Percentiles rank a stretch among this genome's conserved stretches.
Conservation (phyloP, 2,113 vertebrate genomes). For the Pseudorhombus dupliciocellatus region DNA sequence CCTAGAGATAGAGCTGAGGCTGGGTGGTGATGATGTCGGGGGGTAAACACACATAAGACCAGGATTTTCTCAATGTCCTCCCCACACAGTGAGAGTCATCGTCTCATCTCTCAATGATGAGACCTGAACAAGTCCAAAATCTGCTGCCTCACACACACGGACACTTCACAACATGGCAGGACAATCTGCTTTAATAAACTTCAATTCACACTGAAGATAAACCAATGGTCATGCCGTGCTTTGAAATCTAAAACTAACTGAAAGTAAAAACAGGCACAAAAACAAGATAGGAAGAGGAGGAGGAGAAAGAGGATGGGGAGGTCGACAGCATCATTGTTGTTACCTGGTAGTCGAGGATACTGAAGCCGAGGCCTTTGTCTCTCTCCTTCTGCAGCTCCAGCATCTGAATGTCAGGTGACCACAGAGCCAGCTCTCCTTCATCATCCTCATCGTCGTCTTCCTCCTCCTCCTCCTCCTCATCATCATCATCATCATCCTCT, state of each 20-base stretch:
- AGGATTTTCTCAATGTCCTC: slow-evolving; percentile 27
- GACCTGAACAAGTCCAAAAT: no score
- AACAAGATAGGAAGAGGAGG: neutral
- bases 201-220: no score
- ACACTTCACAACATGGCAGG: no score
- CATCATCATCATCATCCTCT: slow-evolving; percentile 32
- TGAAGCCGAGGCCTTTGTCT: slow-evolving; percentile 92
- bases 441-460: slow-evolving; percentile 39
- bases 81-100: neutral
- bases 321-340: neutral
- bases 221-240: no score
- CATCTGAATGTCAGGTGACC: slow-evolving; percentile 89
- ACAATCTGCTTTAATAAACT: no score
- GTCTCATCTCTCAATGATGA: neutral
- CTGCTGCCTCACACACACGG: no score
- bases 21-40: neutral
- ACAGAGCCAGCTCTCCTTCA: slow-evolving; percentile 87
- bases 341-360: slow-evolving; percentile 99
- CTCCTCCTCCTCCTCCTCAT: slow-evolving; percentile 24
- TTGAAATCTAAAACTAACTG: no score
- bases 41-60: neutral
- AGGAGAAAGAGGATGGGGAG: neutral
- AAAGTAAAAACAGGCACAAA: neutral
- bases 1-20: slow-evolving; percentile 47
- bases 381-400: slow-evolving; percentile 88